Base-by-base conservation (phyloP, 53 echinoderm and acorn worm genomes). In the Patiria pectinifera region DNA sequence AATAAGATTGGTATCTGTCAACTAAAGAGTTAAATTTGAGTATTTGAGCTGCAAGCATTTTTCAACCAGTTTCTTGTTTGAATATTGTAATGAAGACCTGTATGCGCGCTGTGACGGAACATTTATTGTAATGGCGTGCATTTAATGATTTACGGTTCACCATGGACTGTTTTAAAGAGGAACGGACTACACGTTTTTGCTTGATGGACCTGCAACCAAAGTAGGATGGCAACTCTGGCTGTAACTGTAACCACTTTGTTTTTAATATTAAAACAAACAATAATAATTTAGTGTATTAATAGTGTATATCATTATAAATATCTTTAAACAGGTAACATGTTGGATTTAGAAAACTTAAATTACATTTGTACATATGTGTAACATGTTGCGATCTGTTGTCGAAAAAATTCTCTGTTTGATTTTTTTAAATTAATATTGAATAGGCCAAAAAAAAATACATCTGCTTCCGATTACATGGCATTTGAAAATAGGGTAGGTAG, bases 191-290 rank as follows among this genome's bases (percentile, higher is more conserved):
- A 22, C 91, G 62, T 45, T 75, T 75, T 76, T 87, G 78, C 76
- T 78, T 26, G 90, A 90, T 12, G 90, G 81, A 90, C 78, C 61
- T 76, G 76, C 80, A 90, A 90, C 90, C 80, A 90, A 80, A 90
- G 90, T 90, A 53, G 81, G 90, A 90, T 66, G 80, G 90, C 62
- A 88, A 21, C 90, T 53, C 78, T 90, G 66, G 90, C 80, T 69
- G 90, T 66, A 90, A 80, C 90, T 90, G 90, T 90, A 90, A 90
- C 90, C 90, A 90, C 90, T 81, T 80, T 80, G 3, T 47, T 90
- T 77, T 66, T 53, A 8, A 6, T 53, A 6, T 53, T 53, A 6
- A 6, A 60, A 78, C 4, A 26, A 16, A n/a, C 59, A 21, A 83
- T 24, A n/a, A 26, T n/a, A 47, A 81, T 48, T 35, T 1, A 35